Percentiles rank a stretch among this genome's conserved stretches.
phyloP scores from a whole-genome alignment of 1,140 invertebrate genomes.

The Aricia agestis region DNA sequence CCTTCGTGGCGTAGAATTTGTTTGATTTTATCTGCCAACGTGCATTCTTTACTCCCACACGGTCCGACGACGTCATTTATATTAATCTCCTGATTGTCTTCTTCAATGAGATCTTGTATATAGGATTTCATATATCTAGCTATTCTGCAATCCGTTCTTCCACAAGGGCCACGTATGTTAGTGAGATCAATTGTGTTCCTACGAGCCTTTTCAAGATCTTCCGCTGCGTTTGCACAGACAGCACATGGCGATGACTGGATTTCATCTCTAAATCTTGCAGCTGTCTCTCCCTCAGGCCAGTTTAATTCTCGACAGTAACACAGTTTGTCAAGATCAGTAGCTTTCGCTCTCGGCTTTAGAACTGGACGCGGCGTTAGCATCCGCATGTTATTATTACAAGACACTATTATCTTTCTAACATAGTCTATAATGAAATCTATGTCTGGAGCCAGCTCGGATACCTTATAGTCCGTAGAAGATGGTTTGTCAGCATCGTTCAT shows the following conservation, averaged over 20 bases:
- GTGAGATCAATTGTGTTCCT: constrained; percentile 53
- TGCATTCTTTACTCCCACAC: constrained; percentile 65
- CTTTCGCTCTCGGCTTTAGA: constrained; percentile 55
- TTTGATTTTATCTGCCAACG: constrained; percentile 56
- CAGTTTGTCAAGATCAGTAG: constrained; percentile 62
- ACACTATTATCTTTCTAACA: constrained; percentile 60
- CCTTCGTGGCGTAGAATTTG: constrained; percentile 58
- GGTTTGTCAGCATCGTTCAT: constrained; percentile 60
- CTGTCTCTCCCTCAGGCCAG: constrained; percentile 54
- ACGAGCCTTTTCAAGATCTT: constrained; percentile 34
- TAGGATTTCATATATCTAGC: constrained; percentile 61
- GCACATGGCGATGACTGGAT: constrained; percentile 52
- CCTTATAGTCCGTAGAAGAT: constrained; percentile 51
- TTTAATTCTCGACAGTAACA: constrained; percentile 61
- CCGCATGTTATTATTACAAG: constrained; percentile 71
- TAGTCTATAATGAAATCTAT: constrained; percentile 64
- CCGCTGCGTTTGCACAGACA: constrained; percentile 46
- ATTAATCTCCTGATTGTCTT: constrained; percentile 58
- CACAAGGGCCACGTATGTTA: constrained; percentile 65
- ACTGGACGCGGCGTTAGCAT: constrained; percentile 66
- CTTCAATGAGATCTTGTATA: constrained; percentile 60
- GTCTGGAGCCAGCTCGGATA: constrained; percentile 53
- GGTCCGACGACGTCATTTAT: constrained; percentile 59
- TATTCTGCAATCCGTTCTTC: constrained; percentile 62
- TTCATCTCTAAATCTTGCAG: constrained; percentile 52